These are phyloP conservation scores for Poeciliopsis turneri DNA, from an alignment of 2,797 vertebrate genomes.

Conservation along the genomic window DNA sequence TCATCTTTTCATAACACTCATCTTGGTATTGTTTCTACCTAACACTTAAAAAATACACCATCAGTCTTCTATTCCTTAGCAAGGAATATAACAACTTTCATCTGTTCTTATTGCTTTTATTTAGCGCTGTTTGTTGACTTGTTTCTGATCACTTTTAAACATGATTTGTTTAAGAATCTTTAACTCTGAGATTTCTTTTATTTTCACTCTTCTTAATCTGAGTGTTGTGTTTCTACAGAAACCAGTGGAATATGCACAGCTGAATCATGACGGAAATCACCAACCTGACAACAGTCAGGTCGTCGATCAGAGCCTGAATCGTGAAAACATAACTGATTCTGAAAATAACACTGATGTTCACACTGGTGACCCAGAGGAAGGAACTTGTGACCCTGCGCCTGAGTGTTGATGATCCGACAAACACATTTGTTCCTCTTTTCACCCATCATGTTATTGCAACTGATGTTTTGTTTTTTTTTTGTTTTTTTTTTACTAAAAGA, in stretches of 20 bases:
- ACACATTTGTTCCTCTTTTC: slow-evolving; percentile 60
- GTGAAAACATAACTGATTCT: slow-evolving; percentile 17
- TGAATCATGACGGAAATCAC: slow-evolving; percentile 62
- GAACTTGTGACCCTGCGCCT: slow-evolving; percentile 4
- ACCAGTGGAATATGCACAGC: slow-evolving; percentile 75
- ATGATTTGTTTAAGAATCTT: not conserved
- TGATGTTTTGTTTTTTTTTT: slow-evolving; percentile 3
- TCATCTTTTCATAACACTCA: not conserved
- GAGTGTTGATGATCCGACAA: slow-evolving; percentile 16
- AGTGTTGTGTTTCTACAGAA: slow-evolving; percentile 47
- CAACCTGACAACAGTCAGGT: slow-evolving; percentile 24
- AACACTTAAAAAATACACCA: not conserved
- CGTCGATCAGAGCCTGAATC: slow-evolving; percentile 7
- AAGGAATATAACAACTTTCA: not conserved
- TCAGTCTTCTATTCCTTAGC: not conserved
- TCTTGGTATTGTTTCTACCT: not conserved
- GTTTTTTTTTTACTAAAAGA: slow-evolving; percentile 11
- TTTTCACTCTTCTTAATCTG: not conserved
- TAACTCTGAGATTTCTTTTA: not conserved
- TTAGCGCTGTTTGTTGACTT: not conserved
- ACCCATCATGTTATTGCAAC: slow-evolving; percentile 29
- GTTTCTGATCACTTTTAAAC: not conserved
- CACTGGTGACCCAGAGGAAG: slow-evolving; percentile 16
- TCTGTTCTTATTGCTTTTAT: not conserved
- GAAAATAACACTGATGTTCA: slow-evolving; percentile 18